phyloP scores from a whole-genome alignment of 2,888 invertebrate species.

The Caenorhabditis panamensis region DNA sequence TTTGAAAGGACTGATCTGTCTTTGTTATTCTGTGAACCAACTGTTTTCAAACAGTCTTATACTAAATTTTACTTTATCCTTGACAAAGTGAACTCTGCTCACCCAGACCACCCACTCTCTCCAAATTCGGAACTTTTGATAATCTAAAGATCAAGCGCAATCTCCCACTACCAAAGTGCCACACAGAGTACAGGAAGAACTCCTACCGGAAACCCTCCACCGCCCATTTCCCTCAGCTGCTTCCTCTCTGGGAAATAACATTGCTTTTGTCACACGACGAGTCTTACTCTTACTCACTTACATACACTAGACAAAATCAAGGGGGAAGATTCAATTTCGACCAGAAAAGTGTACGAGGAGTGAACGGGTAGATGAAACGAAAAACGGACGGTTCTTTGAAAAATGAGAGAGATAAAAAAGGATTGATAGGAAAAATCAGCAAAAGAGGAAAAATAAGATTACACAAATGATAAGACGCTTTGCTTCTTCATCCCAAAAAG shows the following conservation, averaged over 20 bases:
- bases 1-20: too few species aligned
- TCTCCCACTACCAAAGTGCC: neutral
- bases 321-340: too few species aligned
- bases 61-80: too few species aligned
- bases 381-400: too few species aligned
- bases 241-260: neutral
- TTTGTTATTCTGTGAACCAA: too few species aligned
- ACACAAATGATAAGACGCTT: neutral
- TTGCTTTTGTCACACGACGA: neutral
- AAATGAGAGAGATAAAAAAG: neutral
- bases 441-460: neutral
- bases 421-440: neutral
- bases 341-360: too few species aligned
- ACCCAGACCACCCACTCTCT: too few species aligned
- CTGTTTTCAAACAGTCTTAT: too few species aligned
- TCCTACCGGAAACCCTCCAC: neutral
- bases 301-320: neutral
- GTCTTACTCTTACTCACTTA: neutral
- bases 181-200: neutral
- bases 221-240: neutral
- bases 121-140: neutral
- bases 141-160: neutral
- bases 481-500: neutral
- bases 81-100: too few species aligned
- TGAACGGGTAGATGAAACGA: too few species aligned